Conservation (phyloP, 2,888 invertebrate species). For the Brachyptera putata region DNA sequence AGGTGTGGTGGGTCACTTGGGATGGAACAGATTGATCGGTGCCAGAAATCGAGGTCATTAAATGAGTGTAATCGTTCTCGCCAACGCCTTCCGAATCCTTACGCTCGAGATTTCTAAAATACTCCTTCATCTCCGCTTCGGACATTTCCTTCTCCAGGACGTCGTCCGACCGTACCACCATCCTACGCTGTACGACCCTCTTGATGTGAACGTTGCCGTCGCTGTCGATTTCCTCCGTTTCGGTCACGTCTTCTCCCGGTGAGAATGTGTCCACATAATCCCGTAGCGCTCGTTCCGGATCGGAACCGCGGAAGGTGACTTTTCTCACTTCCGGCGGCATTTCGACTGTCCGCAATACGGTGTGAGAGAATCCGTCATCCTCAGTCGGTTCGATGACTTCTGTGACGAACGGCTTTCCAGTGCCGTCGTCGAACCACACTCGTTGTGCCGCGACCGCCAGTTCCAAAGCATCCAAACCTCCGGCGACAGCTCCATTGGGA, state of each 20-base stretch:
- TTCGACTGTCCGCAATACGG: slow-evolving; percentile 49
- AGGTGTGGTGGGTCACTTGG: slow-evolving; percentile 28
- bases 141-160: slow-evolving; percentile 28
- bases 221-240: slow-evolving; percentile 50
- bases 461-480: slow-evolving; percentile 48
- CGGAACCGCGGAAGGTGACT: slow-evolving; percentile 51
- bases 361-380: slow-evolving; percentile 46
- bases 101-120: slow-evolving; percentile 27
- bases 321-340: slow-evolving; percentile 50
- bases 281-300: slow-evolving; percentile 49
- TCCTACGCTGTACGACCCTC: slow-evolving; percentile 48
- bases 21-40: no score
- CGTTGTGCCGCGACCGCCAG: slow-evolving; percentile 43
- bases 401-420: slow-evolving; percentile 46
- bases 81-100: slow-evolving; percentile 25
- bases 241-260: slow-evolving; percentile 51
- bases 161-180: slow-evolving; percentile 44
- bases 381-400: slow-evolving; percentile 49
- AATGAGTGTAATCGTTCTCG: slow-evolving; percentile 27
- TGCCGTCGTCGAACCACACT: slow-evolving; percentile 49
- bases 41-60: slow-evolving; percentile 29
- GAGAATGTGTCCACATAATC: slow-evolving; percentile 51
- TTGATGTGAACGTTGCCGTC: slow-evolving; percentile 53
- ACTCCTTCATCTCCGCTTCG: slow-evolving; percentile 30
- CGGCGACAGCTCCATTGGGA: slow-evolving; percentile 51